These are phyloP conservation scores for Muraenolepis orangiensis DNA, from an alignment of 2,797 vertebrate genomes.

Conservation along the genomic window DNA sequence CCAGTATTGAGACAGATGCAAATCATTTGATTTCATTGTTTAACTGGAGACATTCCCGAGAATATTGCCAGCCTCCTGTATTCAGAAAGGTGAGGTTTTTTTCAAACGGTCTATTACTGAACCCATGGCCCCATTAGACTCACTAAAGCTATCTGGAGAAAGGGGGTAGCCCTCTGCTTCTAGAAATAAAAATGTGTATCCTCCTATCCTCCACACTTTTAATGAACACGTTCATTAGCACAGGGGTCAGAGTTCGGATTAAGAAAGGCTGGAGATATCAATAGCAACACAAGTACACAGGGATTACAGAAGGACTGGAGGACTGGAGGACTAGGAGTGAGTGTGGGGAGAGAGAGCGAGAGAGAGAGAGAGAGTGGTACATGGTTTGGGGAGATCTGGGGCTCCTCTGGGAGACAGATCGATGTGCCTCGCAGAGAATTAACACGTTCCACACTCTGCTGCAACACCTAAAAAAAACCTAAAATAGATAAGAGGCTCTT, in stretches of 20 bases:
- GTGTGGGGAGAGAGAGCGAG: neutral
- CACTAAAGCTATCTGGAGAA: neutral
- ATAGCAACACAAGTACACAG: constrained; percentile 30
- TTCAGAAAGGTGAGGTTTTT: neutral
- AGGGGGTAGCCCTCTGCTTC: neutral
- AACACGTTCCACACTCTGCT: neutral
- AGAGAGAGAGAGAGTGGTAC: too few relatives aligned
- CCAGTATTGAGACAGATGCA: neutral
- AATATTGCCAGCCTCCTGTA: neutral
- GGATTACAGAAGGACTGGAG: constrained; percentile 18
- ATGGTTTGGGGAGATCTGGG: neutral
- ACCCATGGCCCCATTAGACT: neutral
- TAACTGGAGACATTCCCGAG: too few relatives aligned
- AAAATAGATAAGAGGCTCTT: too few relatives aligned
- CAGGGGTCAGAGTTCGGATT: constrained; percentile 28
- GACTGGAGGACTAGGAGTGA: neutral
- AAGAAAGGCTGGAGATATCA: constrained; percentile 50
- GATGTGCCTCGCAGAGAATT: neutral
- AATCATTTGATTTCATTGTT: neutral
- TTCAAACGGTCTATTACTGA: neutral
- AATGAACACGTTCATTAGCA: neutral
- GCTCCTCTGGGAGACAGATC: neutral
- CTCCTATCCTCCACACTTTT: neutral
- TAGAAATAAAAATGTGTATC: too few relatives aligned
- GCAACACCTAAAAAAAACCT: too few relatives aligned